Conservation (phyloP, 2,797 vertebrate genomes). For the Sebastolobus altivelis region DNA sequence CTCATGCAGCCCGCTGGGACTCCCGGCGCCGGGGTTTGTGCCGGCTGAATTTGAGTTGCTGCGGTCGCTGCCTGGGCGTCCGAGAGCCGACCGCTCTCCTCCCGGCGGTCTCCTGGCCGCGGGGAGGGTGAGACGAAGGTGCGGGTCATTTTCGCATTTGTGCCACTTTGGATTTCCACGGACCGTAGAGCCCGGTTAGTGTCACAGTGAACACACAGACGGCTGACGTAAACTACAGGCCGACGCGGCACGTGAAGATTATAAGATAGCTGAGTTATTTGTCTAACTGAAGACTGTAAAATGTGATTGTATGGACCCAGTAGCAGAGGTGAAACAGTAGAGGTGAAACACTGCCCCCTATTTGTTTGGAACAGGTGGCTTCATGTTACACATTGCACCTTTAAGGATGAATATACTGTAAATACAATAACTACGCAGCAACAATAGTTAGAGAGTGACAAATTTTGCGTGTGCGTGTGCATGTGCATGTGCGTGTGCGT, state of each 20-base stretch:
- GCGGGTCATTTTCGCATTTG: no score
- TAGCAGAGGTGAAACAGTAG: neutral
- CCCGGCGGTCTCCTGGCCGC: rapidly evolving
- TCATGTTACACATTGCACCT: neutral
- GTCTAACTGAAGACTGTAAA: neutral
- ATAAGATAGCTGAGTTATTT: no score
- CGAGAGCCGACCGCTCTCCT: no score
- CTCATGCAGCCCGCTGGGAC: neutral
- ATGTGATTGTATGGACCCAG: neutral
- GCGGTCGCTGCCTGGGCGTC: no score
- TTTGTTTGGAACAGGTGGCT: neutral
- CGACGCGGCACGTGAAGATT: no score
- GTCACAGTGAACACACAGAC: no score
- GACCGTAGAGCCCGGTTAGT: no score
- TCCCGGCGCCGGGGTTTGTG: no score
- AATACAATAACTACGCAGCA: slow-evolving; percentile 4
- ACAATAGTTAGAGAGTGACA: neutral
- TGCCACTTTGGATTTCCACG: no score
- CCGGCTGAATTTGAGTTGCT: no score
- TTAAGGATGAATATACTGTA: neutral
- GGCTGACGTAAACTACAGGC: no score
- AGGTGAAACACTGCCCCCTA: neutral
- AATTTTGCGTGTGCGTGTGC: slow-evolving; percentile 5
- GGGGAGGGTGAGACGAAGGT: rapidly evolving
- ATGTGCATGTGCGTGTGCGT: slow-evolving; percentile 16